Conservation (phyloP, 2,888 invertebrate species). For the Pachydiplax longipennis region DNA sequence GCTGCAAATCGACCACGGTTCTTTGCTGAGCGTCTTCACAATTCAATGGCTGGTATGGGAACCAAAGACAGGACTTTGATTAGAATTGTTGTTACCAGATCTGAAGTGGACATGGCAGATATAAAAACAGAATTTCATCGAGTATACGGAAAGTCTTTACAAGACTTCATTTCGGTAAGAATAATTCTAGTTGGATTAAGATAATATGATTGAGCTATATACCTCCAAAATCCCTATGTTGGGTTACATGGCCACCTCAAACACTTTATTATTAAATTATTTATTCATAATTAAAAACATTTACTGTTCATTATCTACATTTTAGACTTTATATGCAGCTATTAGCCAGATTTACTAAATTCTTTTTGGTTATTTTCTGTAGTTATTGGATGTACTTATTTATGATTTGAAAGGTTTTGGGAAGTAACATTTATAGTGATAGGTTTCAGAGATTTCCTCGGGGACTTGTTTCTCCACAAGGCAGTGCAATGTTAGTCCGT, state of each 20-base stretch:
- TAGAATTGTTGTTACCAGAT: conserved; percentile 82
- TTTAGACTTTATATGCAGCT: too few species aligned
- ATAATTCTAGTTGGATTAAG: background rate
- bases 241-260: background rate
- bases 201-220: background rate
- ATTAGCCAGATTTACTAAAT: too few species aligned
- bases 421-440: too few species aligned
- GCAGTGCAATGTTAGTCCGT: too few species aligned
- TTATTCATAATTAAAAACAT: too few species aligned
- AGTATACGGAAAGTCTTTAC: conserved; percentile 77
- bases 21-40: conserved; percentile 86
- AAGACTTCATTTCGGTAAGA: conserved; percentile 82
- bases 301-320: too few species aligned
- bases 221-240: background rate
- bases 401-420: too few species aligned
- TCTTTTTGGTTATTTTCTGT: too few species aligned
- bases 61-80: conserved; percentile 88
- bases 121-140: conserved; percentile 80
- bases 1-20: conserved; percentile 81
- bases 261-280: too few species aligned
- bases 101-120: conserved; percentile 85
- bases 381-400: too few species aligned
- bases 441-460: too few species aligned
- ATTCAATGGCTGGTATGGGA: conserved; percentile 89
- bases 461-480: too few species aligned